These are phyloP conservation scores for Oryctes rhinoceros DNA, from an alignment of 1,140 invertebrate genomes.

Conservation along the genomic window DNA sequence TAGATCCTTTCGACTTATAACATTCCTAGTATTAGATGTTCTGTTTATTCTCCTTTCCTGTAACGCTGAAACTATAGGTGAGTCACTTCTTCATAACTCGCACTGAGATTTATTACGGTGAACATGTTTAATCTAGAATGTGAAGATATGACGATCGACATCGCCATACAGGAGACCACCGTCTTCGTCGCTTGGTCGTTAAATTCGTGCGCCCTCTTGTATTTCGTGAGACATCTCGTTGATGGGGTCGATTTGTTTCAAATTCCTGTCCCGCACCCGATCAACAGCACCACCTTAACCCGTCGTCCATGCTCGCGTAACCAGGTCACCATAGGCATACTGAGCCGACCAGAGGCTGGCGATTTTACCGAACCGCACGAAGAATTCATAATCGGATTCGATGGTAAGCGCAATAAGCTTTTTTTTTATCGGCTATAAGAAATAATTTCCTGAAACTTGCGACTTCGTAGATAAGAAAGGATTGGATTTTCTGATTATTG, in stretches of 20 bases:
- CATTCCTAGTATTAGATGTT: too few relatives aligned
- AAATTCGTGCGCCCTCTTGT: background rate
- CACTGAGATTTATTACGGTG: too few relatives aligned
- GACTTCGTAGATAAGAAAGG: background rate
- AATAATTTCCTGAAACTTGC: background rate
- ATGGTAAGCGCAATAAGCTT: background rate
- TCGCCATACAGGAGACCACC: background rate
- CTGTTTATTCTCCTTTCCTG: too few relatives aligned
- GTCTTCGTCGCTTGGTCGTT: background rate
- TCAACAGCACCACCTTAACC: background rate
- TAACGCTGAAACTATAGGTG: too few relatives aligned
- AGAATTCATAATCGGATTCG: background rate
- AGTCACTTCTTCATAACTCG: too few relatives aligned
- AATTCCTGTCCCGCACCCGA: background rate
- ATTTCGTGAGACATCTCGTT: background rate
- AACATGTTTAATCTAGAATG: background rate
- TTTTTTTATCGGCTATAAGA: background rate
- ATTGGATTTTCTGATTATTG: too few relatives aligned
- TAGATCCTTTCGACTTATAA: too few relatives aligned
- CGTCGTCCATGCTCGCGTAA: background rate
- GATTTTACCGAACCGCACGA: background rate
- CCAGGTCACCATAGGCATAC: background rate
- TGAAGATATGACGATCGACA: background rate
- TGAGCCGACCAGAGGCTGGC: background rate
- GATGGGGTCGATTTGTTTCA: background rate